phyloP scores from a whole-genome alignment of 2,797 vertebrate genomes.

The Sebastes steindachneri region DNA sequence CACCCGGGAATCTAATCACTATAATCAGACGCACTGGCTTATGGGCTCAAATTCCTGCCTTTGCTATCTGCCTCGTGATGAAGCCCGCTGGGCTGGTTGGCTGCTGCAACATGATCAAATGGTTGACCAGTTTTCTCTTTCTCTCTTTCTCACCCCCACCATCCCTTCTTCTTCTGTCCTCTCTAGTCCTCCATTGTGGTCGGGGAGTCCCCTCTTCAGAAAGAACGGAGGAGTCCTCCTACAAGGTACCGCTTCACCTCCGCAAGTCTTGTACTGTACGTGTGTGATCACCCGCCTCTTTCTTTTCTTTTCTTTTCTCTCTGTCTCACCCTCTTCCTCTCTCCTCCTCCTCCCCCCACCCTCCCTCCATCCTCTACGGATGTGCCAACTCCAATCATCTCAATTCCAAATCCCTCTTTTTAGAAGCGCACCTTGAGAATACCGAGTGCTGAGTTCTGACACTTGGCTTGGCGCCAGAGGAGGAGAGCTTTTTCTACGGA shows the following conservation, averaged over 20 bases:
- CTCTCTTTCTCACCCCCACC: background rate
- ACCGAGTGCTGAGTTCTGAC: conserved; percentile 73
- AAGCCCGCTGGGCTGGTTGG: conserved; percentile 77
- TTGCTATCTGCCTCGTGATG: conserved; percentile 62
- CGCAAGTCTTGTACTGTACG: conserved; percentile 25
- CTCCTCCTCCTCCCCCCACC: background rate
- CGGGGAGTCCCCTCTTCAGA: conserved; percentile 96
- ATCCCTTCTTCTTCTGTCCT: conserved; percentile 63
- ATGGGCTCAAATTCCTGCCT: conserved; percentile 77
- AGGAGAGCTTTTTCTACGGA: conserved; percentile 49
- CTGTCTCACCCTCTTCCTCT: conserved; percentile 1
- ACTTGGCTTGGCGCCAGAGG: conserved; percentile 60
- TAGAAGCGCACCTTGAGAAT: conserved; percentile 74
- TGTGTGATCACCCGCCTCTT: conserved; percentile 27
- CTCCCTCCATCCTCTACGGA: conserved; percentile 29
- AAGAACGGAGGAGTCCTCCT: conserved; percentile 93
- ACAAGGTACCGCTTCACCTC: conserved; percentile 87
- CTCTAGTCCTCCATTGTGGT: conserved; percentile 94
- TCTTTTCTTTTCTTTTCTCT: background rate
- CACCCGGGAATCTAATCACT: conserved; percentile 85
- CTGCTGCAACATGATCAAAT: conserved; percentile 65
- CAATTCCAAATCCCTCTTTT: conserved; percentile 75
- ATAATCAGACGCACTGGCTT: conserved; percentile 86
- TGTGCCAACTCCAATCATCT: conserved; percentile 78
- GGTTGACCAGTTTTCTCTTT: conserved; percentile 70